A percentile compares a stretch with the other conserved stretches of the same genome.
phyloP scores from a whole-genome alignment of 64 coral and sea anemone genomes.

The Montipora capricornis region DNA sequence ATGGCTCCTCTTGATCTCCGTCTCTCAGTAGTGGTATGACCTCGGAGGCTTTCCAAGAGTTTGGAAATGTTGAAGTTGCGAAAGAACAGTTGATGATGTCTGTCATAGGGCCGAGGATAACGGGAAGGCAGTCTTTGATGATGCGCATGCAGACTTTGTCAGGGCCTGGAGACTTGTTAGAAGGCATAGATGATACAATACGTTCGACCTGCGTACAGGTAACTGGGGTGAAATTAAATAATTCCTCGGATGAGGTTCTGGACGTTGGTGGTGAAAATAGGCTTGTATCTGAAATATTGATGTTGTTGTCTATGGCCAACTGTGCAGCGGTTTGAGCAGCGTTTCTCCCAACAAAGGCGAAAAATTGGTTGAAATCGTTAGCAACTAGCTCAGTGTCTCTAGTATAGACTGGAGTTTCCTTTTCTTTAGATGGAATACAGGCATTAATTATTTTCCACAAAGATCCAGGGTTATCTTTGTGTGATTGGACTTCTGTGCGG shows the following conservation, averaged over 20 bases:
- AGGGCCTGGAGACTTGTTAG: constrained; percentile 23
- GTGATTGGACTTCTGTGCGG: too few relatives aligned
- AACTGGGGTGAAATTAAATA: constrained; percentile 4
- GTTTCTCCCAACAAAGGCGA: too few relatives aligned
- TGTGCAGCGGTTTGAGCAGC: neutral
- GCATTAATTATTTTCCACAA: too few relatives aligned
- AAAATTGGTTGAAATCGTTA: too few relatives aligned
- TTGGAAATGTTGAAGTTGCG: neutral
- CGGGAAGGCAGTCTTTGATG: constrained; percentile 7
- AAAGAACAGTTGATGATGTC: constrained; percentile 1
- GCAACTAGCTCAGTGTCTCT: too few relatives aligned
- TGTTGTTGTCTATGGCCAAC: neutral
- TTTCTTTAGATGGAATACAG: too few relatives aligned
- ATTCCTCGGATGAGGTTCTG: neutral
- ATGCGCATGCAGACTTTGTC: constrained; percentile 25
- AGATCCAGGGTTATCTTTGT: too few relatives aligned
- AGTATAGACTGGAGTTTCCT: too few relatives aligned
- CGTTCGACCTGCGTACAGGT: constrained; percentile 7
- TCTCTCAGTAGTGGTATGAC: constrained; percentile 50
- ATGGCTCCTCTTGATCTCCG: constrained; percentile 23
- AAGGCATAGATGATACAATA: constrained; percentile 14
- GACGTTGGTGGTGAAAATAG: neutral
- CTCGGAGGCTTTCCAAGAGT: constrained; percentile 7
- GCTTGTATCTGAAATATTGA: neutral
- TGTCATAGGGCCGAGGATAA: neutral